Conservation (phyloP, 2,888 invertebrate genomes). For the Agonopterix alstromeriana region DNA sequence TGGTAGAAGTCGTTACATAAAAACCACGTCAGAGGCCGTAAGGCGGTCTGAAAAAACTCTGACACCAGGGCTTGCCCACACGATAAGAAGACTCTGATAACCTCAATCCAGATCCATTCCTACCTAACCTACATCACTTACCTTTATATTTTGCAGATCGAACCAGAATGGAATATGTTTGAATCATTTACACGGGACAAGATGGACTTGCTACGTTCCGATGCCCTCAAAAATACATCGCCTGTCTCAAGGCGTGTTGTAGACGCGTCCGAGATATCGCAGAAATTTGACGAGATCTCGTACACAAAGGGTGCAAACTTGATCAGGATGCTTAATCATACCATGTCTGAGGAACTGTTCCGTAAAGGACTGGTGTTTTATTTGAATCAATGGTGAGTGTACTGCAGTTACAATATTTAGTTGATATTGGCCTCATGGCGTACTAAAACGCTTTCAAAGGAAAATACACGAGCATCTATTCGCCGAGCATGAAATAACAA, state of each 20-base stretch:
- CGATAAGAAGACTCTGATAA: too few species aligned
- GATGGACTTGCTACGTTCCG: constrained; percentile 71
- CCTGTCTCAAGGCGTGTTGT: constrained; percentile 70
- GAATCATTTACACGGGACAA: constrained; percentile 72
- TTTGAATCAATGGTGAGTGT: constrained; percentile 72
- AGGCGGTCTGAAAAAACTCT: too few species aligned
- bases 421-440: too few species aligned
- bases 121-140: neutral
- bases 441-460: too few species aligned
- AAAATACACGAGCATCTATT: too few species aligned
- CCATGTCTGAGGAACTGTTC: constrained; percentile 69
- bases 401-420: too few species aligned
- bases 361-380: constrained; percentile 69
- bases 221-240: constrained; percentile 73
- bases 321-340: constrained; percentile 78
- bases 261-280: constrained; percentile 75
- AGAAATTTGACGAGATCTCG: constrained; percentile 77
- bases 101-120: neutral
- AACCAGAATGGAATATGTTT: constrained; percentile 74
- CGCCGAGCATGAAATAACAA: too few species aligned
- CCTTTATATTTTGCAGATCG: constrained; percentile 50
- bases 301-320: constrained; percentile 77
- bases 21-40: too few species aligned
- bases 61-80: too few species aligned
- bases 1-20: too few species aligned